Conservation (phyloP, 2,113 vertebrate genomes). For the Muscicapa adusta region DNA sequence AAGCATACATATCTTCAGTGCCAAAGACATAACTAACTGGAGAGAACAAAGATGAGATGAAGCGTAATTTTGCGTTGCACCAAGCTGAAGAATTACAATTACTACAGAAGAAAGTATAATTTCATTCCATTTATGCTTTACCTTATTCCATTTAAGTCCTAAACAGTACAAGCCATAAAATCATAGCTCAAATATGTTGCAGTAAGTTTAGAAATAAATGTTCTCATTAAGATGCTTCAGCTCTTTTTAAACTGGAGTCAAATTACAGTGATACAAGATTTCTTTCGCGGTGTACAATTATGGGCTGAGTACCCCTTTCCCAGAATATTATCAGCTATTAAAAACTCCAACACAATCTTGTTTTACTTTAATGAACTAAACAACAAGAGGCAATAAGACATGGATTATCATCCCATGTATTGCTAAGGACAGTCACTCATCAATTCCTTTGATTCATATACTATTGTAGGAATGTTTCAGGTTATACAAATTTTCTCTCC, state of each 20-base stretch:
- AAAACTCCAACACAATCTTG: background rate
- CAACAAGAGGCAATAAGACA: background rate
- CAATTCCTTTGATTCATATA: background rate
- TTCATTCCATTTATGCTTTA: background rate
- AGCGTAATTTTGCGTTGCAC: background rate
- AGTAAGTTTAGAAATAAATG: background rate
- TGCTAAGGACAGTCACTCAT: background rate
- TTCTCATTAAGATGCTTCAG: background rate
- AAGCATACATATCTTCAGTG: background rate
- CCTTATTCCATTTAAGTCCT: background rate
- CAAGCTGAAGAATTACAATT: background rate
- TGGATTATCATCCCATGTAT: background rate
- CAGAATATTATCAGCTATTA: background rate
- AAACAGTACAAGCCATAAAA: background rate
- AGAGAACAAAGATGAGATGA: background rate
- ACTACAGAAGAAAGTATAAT: background rate
- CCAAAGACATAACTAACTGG: background rate
- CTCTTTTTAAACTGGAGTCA: background rate
- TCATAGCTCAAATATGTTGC: background rate
- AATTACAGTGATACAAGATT: background rate
- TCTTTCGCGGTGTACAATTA: background rate
- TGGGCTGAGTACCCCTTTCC: background rate
- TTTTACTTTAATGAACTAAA: background rate
- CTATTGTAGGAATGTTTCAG: background rate
- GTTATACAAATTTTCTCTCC: background rate